Base-by-base conservation (phyloP, 2,888 invertebrate species). In the Phaonia tiefii region DNA sequence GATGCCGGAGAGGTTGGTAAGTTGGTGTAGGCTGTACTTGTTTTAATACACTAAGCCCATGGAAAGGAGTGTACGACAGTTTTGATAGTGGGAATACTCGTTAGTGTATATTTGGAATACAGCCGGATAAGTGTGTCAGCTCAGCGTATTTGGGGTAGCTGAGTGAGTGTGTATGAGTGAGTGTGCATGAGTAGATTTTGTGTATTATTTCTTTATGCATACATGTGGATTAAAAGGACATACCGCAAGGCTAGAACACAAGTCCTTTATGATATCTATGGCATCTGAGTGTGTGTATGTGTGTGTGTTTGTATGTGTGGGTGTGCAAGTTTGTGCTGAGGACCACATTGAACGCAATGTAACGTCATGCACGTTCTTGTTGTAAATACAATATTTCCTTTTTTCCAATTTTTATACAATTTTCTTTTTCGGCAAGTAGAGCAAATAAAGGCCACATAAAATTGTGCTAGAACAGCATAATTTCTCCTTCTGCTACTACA, bases 361-460 rank as follows among this genome's bases (percentile, higher is more conserved):
- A 60, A 58, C 25, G 25, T 71, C 46, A 51, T 82, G 75, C 80
- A 83, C 81, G 82, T 83, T 76, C 65, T 25, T 70, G 49, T 71
- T 76, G 73, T 80, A 83, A 84, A 84, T 78, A 81, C 31, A 72
- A 78, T 83, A 67, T 77, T 74, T 37, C 44, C n/a, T 54, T 44
- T 37, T 39, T 15, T 56, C 44, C 58, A 42, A 46, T 70, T 67
- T 74, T 44, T 25, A 66, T 75, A 46, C 10, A 60, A 65, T 71
- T 75, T 80, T 39, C 39, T 77, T 83, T 46, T 78, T 75, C 10
- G 51, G 44, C 60, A 70, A 70, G 80, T 63, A 46, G 69, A 79
- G 82, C 75, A 84, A 84, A 83, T 84, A 84, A 84, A 85, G n/a
- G 85, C 73, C 67, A 84, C 86, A 86, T 86, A 84, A 87, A 87